These are phyloP conservation scores for Gasteruption jaculator DNA, from an alignment of 2,888 invertebrate genomes.

Conservation along the genomic window DNA sequence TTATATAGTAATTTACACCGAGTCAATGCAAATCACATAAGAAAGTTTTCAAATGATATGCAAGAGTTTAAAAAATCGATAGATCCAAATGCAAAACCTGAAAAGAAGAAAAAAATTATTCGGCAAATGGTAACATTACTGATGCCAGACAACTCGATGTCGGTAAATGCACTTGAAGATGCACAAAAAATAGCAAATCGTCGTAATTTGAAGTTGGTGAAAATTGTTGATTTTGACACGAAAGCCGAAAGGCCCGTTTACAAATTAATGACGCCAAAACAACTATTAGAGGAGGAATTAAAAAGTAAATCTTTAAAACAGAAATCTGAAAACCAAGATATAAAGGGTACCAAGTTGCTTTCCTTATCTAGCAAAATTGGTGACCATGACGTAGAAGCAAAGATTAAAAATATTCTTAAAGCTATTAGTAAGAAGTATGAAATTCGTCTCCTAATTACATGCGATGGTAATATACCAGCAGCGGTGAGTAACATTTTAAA, in stretches of 20 bases:
- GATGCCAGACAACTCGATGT: conserved; percentile 57
- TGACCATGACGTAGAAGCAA: conserved; percentile 44
- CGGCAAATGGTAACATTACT: conserved; percentile 61
- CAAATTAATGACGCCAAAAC: conserved; percentile 59
- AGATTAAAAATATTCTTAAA: conserved; percentile 41
- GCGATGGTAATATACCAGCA: conserved; percentile 25
- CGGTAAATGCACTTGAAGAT: conserved; percentile 62
- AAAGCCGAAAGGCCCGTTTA: conserved; percentile 68
- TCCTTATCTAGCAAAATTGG: conserved; percentile 40
- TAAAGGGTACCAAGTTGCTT: conserved; percentile 38
- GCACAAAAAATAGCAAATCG: conserved; percentile 67
- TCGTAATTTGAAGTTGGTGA: conserved; percentile 66
- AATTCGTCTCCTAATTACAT: conserved; percentile 37
- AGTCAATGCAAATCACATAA: too few species aligned
- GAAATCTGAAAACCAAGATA: conserved; percentile 25
- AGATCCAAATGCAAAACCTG: conserved; percentile 6
- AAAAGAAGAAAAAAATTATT: conserved; percentile 38
- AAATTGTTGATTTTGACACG: conserved; percentile 63
- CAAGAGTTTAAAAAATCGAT: background rate
- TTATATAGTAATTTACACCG: too few species aligned
- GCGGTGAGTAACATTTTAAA: conserved; percentile 24
- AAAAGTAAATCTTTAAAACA: accelerated
- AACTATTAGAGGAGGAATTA: conserved; percentile 57
- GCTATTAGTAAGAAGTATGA: conserved; percentile 40
- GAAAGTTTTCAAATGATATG: too few species aligned